phyloP scores from a whole-genome alignment of 1,140 invertebrate genomes.

The Eubasilissa regina region DNA sequence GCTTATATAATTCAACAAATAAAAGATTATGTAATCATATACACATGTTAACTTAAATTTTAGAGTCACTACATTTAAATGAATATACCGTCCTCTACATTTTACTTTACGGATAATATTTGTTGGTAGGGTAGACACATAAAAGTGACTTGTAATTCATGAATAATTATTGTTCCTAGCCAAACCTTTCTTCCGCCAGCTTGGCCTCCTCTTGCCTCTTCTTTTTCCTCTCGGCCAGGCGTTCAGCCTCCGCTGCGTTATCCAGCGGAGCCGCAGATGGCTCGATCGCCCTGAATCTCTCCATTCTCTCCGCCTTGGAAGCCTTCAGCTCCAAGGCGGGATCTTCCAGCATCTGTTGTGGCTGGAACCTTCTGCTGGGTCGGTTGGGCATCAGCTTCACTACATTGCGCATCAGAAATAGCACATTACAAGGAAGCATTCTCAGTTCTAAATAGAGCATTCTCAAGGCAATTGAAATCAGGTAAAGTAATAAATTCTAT shows the following conservation, averaged over 20 bases:
- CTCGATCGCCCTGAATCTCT: constrained; percentile 69
- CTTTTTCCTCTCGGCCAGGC: constrained; percentile 74
- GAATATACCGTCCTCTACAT: too few relatives aligned
- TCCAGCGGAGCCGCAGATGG: constrained; percentile 64
- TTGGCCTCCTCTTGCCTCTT: constrained; percentile 75
- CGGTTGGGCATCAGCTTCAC: constrained; percentile 76
- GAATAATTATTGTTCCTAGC: constrained; percentile 17
- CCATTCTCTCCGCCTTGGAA: constrained; percentile 71
- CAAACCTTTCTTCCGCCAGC: constrained; percentile 76
- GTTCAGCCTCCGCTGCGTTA: constrained; percentile 69
- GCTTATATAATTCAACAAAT: too few relatives aligned
- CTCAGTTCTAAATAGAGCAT: background rate
- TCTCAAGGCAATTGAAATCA: too few relatives aligned
- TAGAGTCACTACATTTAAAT: too few relatives aligned
- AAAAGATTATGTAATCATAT: too few relatives aligned
- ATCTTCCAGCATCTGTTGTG: constrained; percentile 73
- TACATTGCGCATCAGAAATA: constrained; percentile 59
- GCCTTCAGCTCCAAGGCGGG: constrained; percentile 73
- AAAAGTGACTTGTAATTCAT: too few relatives aligned
- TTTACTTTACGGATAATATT: too few relatives aligned
- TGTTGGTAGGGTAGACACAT: background rate
- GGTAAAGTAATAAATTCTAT: too few relatives aligned
- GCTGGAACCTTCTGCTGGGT: constrained; percentile 77
- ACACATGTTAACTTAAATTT: too few relatives aligned
- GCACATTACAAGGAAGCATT: background rate